phyloP scores from a whole-genome alignment of 2,113 vertebrate genomes.

The Menidia beryllina region DNA sequence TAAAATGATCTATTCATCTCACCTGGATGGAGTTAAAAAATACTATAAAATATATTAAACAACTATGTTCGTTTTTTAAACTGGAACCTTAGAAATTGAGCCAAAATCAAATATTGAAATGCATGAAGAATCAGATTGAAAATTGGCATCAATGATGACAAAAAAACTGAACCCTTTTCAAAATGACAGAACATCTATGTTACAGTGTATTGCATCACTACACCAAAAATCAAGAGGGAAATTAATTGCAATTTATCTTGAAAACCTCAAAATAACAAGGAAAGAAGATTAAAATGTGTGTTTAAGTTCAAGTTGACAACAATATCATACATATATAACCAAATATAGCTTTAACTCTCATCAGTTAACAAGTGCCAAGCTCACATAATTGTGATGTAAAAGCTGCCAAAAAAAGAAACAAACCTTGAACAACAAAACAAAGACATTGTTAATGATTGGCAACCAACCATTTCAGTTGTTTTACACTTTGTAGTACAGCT shows the following conservation, averaged over 20 bases:
- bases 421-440: no score
- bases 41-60: no score
- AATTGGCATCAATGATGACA: no score
- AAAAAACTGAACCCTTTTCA: no score
- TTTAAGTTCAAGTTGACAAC: background rate
- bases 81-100: no score
- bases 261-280: no score
- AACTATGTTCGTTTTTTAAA: no score
- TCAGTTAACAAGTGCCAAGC: background rate
- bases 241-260: no score
- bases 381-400: constrained; percentile 12
- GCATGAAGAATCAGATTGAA: no score
- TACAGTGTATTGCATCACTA: background rate
- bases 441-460: constrained; percentile 22
- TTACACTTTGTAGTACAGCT: constrained; percentile 6
- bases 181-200: background rate
- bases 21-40: no score
- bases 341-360: constrained; percentile 4
- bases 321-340: constrained; percentile 2
- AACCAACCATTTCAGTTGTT: background rate
- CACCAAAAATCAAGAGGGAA: background rate
- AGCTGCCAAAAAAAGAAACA: constrained; percentile 1
- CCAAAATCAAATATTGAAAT: background rate
- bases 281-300: background rate
- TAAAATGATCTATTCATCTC: no score